Percentiles rank a stretch among this genome's conserved stretches.
phyloP scores from a whole-genome alignment of 1,140 invertebrate species.

The Rhynchophorus ferrugineus region DNA sequence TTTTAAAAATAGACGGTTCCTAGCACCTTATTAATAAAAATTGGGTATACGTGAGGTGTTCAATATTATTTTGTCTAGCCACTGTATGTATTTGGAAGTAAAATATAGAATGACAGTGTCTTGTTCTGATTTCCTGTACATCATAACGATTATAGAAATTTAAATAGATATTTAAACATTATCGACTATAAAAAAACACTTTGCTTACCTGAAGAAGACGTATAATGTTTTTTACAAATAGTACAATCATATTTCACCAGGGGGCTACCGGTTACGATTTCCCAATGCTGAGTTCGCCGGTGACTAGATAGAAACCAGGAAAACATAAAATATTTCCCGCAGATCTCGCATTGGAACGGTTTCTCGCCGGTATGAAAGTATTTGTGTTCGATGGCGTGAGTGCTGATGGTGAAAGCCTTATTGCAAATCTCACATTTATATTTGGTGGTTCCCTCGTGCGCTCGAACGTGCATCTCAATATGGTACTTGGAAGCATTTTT shows the following conservation, averaged over 20 bases:
- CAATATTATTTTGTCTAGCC: too few species aligned
- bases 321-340: constrained; percentile 46
- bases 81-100: too few species aligned
- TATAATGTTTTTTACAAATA: constrained; percentile 38
- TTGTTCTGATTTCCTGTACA: too few species aligned
- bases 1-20: too few species aligned
- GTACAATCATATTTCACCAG: constrained; percentile 37
- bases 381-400: constrained; percentile 41
- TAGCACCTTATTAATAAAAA: too few species aligned
- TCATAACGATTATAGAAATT: too few species aligned
- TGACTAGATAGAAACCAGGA: constrained; percentile 39
- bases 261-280: constrained; percentile 37
- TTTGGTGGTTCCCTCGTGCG: constrained; percentile 42
- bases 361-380: constrained; percentile 51
- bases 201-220: constrained; percentile 32
- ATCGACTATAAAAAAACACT: too few species aligned
- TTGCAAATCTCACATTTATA: constrained; percentile 46
- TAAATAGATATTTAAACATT: too few species aligned
- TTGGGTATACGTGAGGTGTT: too few species aligned
- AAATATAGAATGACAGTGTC: too few species aligned
- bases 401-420: constrained; percentile 45
- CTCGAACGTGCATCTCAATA: constrained; percentile 38
- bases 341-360: constrained; percentile 55
- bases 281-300: constrained; percentile 37
- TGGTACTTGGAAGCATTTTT: constrained; percentile 41